Conservation (phyloP, 2,888 invertebrate genomes). For the Nephrotoma flavescens region DNA sequence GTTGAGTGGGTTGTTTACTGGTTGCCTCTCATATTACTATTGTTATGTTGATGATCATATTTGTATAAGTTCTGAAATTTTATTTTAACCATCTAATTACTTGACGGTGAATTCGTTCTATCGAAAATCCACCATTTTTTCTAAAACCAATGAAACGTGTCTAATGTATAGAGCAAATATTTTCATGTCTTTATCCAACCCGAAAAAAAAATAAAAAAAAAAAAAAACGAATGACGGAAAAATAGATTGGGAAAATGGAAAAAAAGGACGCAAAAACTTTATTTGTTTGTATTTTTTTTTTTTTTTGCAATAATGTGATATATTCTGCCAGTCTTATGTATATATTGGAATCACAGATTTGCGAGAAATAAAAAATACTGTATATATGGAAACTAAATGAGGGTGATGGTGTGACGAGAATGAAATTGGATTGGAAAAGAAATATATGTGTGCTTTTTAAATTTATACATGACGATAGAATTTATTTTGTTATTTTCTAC, state of each 20-base stretch:
- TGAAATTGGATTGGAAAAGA: not conserved
- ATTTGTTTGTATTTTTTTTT: not conserved
- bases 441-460: not conserved
- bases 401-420: not conserved
- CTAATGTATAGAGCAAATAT: not conserved
- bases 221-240: not conserved
- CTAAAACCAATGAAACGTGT: constrained; percentile 5
- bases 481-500: not conserved
- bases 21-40: not conserved
- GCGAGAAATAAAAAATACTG: not conserved
- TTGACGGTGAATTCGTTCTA: not conserved
- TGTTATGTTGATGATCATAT: not conserved
- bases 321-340: not conserved
- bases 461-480: not conserved
- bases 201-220: not conserved
- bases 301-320: not conserved
- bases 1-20: not conserved
- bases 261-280: not conserved
- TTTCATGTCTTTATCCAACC: not conserved
- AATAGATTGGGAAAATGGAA: not conserved
- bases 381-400: not conserved
- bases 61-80: not conserved
- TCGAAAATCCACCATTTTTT: constrained; percentile 2
- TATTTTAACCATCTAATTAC: not conserved
- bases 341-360: not conserved